Conservation (phyloP, 2,113 vertebrate species). For the Tauraco erythrolophus region DNA sequence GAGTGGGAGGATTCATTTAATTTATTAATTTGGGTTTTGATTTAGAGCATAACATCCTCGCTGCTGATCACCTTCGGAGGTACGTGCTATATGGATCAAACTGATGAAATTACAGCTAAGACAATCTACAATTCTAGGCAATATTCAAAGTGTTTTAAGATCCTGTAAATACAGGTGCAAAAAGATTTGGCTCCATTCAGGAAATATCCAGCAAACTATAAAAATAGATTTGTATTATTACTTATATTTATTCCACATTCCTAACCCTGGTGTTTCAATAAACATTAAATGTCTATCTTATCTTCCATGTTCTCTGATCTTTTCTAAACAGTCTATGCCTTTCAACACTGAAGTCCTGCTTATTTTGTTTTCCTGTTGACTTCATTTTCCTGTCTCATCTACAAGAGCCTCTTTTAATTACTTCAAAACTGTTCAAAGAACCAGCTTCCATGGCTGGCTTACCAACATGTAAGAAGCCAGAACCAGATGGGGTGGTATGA, state of each 20-base stretch:
- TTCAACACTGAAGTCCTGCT: neutral
- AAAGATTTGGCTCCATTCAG: neutral
- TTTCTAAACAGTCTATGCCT: neutral
- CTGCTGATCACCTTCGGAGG: neutral
- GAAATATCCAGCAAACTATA: neutral
- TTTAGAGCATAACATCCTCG: neutral
- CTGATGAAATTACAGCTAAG: neutral
- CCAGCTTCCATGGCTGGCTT: neutral
- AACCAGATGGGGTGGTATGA: neutral
- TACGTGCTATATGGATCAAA: neutral
- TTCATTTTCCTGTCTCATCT: neutral
- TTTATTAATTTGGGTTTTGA: neutral
- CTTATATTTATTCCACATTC: neutral
- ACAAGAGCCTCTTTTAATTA: neutral
- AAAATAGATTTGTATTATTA: neutral
- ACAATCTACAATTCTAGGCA: neutral
- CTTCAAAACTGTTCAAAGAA: neutral
- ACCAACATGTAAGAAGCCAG: neutral
- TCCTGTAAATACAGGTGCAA: neutral
- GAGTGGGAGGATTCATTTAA: neutral
- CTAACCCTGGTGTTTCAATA: neutral
- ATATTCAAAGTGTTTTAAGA: neutral
- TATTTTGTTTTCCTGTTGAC: neutral
- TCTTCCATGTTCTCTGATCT: neutral
- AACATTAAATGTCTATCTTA: neutral